Evolutionary conservation across 2,797 vertebrate genomes (phyloP), one percentile per base, ranked within the genome.

Genomic region (Apogon hyalosoma): DNA sequence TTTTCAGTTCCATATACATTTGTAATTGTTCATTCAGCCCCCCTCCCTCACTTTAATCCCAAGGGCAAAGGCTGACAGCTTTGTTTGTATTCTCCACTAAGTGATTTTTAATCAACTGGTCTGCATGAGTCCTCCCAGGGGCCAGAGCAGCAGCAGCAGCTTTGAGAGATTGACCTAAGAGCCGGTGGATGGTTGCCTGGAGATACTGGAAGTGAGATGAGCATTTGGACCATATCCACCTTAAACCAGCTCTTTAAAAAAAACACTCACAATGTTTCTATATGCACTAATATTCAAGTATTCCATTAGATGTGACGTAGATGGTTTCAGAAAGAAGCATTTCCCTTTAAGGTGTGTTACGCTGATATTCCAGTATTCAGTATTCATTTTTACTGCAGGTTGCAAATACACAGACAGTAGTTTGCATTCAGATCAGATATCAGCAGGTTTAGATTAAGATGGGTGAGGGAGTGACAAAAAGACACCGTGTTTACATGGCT

Each of bases 91-190:
- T 88, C 85, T 73, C 81, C 76, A 83, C 92, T 92, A 94, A 94
- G 91, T 94, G 90, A 92, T 93, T 93, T 94, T 93, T 94, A 93
- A 94, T 94, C 92, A 94, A 93, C 92, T 90, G 88, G 91, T 91
- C 91, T 88, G 84, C 88, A 84, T 90, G 84, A 90, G 86, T 87
- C 83, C 84, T 86, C 91, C 91, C 84, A 76, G 69, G 92, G 89
- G 88, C 73, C 79, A 46, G 61, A 75, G 79, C 86, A 71, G 79
- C 11, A 24, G 13, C 18, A 53, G 21, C 79, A 72, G 68, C 82
- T 73, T 70, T 56, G 69, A 64, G 62, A 62, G 82, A 75, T 56
- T 58, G 79, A 80, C 63, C 56, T 36, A 63, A 69, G 64, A 42
- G 59, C 49, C 50, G 71, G 33, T 68, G 77, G 73, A 73, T 65